These are phyloP conservation scores for Myodes glareolus DNA, from an alignment of 2,113 vertebrate species.

Conservation along the genomic window DNA sequence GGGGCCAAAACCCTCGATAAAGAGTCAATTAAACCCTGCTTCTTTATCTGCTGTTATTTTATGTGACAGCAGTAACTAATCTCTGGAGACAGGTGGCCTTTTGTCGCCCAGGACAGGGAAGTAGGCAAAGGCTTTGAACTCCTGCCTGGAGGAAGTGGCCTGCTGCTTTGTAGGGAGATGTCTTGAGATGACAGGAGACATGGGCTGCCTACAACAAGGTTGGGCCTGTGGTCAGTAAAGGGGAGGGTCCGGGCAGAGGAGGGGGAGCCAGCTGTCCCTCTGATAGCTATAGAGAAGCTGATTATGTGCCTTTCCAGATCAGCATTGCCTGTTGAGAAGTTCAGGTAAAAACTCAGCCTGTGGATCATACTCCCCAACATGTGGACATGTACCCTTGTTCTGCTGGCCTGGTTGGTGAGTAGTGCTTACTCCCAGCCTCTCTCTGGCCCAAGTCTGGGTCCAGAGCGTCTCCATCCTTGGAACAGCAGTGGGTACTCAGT, in stretches of 20 bases:
- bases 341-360: neutral
- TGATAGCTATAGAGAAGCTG: neutral
- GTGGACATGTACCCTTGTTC: fast-evolving
- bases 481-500: conserved; percentile 70
- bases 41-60: neutral
- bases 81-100: neutral
- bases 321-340: neutral
- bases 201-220: neutral
- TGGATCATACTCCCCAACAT: neutral
- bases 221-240: neutral
- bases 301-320: neutral
- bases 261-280: neutral
- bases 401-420: neutral
- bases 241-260: neutral
- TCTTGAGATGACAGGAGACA: neutral
- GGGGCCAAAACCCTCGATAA: conserved; percentile 22
- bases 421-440: neutral
- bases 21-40: conserved; percentile 24
- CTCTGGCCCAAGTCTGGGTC: fast-evolving
- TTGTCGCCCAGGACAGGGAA: conserved; percentile 43
- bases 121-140: conserved; percentile 60
- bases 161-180: neutral
- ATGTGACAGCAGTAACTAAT: neutral
- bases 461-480: fast-evolving
- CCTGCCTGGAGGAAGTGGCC: neutral